Evolutionary conservation across 2,113 vertebrate genomes (phyloP), one percentile per base, ranked within the genome.

Genomic region (Stomatorhinus ivindoensis): DNA sequence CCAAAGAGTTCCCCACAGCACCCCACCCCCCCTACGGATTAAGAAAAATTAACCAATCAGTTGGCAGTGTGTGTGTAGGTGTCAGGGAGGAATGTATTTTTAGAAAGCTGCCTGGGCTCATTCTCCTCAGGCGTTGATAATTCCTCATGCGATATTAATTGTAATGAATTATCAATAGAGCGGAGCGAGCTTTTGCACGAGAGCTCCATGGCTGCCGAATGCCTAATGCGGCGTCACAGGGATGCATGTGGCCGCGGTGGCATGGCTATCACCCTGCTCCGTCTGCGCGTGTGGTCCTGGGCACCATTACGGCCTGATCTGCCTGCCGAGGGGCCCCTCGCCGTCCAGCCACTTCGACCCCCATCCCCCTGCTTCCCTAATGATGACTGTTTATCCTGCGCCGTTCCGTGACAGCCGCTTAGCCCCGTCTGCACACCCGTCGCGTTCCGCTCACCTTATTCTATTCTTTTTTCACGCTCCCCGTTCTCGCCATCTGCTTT

Each of bases 81-180:
- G 24, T 58, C 24, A 46, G 19, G 39, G 39, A 44, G 31, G 61
- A 19, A 31, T 3, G 42, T 91, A 91, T 90, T 89, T 90, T 89
- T 87, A 87, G 90, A 89, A 11, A 7, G 11, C 87, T 21, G 2
- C 61, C 42, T 13, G 76, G 51, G 55, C 61, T 47, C 44, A 44
- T 89, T 87, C 90, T 88, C 80, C 73, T 83, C 53, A 88, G 73
- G 65, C 53, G 35, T 89, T 89, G 61, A 87, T 90, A 92, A 91
- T 55, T 46, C 87, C 42, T 46, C 69, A 90, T 89, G 87, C 47
- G 42, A 47, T 88, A 91, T 91, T 87, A 91, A 91, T 90, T 90
- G 42, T 84, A 76, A 89, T 91, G 89, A 89, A 92, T 92, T 90
- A 91, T 89, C 89, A 89, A 88, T 82, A 51, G 82, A 58, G 51